Evolutionary conservation across 2,113 vertebrate genomes (phyloP), one percentile per base, ranked within the genome.

Genomic region (Condylura cristata): DNA sequence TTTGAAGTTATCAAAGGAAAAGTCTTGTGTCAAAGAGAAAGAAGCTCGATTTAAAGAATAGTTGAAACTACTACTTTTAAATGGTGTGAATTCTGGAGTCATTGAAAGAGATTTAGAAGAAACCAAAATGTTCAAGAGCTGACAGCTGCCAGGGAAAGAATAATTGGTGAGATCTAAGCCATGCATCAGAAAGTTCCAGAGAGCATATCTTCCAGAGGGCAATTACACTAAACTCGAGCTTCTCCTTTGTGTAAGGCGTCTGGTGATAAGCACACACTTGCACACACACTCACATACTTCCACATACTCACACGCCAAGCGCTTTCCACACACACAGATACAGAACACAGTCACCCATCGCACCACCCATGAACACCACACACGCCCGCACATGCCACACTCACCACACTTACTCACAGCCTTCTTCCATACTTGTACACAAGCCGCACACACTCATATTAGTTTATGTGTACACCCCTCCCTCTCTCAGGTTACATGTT

Each of bases 1-100:
- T 96, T 96, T 98, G 96, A 98, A 98, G 92, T 95, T 97, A 97
- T 97, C 96, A 97, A 96, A 98, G 96, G 60, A 71, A 85, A 97
- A 94, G 60, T 84, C 94, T 96, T 97, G 89, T 96, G 96, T 96
- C 93, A 94, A 86, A 97, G 95, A 97, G 83, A 97, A 97, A 97
- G 39, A 84, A 88, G 48, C 80, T 89, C 88, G 16, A 34, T 72
- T 96, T 95, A 95, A 97, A 98, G 83, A 91, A 91, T 0, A 0
- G 70, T 86, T 96, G 86, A 95, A 97, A 46, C 84, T 95, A 95
- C 95, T 95, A 30, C 94, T 96, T 95, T 96, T 90, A 86, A 97
- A 96, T 96, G 75, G 91, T 96, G 60, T 98, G 96, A 97, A 97
- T 97, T 98, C 96, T 97, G 88, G 97, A 98, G 92, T 96, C 90